Evolutionary conservation across 2,113 vertebrate species (phyloP).

Genomic region (Aplodontia rufa): DNA sequence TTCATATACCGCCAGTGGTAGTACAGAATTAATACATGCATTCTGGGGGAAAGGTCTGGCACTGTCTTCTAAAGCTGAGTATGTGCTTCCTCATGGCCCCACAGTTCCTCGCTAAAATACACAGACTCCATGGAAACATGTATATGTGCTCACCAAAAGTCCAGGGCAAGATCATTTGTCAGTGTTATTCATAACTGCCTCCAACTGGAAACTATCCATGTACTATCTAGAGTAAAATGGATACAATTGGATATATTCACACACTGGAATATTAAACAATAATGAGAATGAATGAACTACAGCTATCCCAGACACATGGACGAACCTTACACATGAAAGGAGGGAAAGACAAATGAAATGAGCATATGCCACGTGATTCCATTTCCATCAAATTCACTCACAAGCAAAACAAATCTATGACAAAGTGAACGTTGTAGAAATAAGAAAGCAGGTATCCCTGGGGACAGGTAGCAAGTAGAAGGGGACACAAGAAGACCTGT

Average conservation of each 20-base stretch:
- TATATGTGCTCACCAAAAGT: neutral
- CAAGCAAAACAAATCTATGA: neutral
- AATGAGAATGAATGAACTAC: neutral
- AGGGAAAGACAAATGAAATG: slow-evolving; percentile 3
- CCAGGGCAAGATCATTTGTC: neutral
- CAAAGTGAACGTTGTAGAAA: no score
- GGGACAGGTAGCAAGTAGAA: neutral
- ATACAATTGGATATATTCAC: neutral
- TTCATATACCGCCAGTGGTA: neutral
- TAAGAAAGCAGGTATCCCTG: neutral
- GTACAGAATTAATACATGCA: neutral
- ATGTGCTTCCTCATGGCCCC: neutral
- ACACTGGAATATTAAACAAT: neutral
- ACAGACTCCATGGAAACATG: neutral
- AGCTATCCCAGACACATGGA: neutral
- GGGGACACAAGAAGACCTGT: neutral
- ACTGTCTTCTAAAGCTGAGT: neutral
- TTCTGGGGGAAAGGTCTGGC: neutral
- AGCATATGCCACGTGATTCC: neutral
- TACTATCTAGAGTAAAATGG: neutral
- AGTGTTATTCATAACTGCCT: neutral
- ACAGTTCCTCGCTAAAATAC: neutral
- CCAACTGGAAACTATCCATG: neutral
- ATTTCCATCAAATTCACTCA: neutral
- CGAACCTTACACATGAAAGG: neutral